These are phyloP conservation scores for Galeruca laticollis DNA, from an alignment of 2,888 invertebrate genomes.

Conservation along the genomic window DNA sequence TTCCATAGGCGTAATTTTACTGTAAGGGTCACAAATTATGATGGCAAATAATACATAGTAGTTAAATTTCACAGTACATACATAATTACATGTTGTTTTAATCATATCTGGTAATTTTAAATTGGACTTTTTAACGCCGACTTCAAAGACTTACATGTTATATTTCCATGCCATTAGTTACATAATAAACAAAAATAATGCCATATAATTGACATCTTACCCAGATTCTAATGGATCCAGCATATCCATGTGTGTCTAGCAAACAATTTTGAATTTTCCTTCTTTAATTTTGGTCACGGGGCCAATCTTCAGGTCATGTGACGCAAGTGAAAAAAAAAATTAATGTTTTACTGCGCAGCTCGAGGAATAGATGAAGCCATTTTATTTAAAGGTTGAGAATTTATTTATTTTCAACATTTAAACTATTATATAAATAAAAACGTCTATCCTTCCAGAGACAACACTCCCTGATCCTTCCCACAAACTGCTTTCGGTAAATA, in stretches of 20 bases:
- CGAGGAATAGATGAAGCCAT: neutral
- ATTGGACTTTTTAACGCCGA: neutral
- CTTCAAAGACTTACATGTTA: slow-evolving; percentile 2
- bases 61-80: neutral
- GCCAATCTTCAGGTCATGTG: slow-evolving; percentile 80
- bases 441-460: too few relatives aligned
- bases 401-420: neutral
- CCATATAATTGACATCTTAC: slow-evolving; percentile 62
- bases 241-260: slow-evolving; percentile 68
- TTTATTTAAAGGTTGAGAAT: neutral
- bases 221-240: slow-evolving; percentile 75
- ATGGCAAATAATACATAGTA: neutral
- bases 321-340: slow-evolving; percentile 62
- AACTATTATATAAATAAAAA: too few relatives aligned
- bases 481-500: neutral
- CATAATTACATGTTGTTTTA: too few relatives aligned
- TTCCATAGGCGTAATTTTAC: neutral
- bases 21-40: neutral
- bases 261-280: slow-evolving; percentile 71
- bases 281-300: slow-evolving; percentile 77
- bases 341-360: slow-evolving; percentile 26
- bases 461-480: neutral
- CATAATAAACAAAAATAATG: slow-evolving; percentile 41
- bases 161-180: slow-evolving; percentile 39
- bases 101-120: too few relatives aligned